Base-by-base conservation (phyloP, 2,888 invertebrate species). In the Ochropleura plecta region DNA sequence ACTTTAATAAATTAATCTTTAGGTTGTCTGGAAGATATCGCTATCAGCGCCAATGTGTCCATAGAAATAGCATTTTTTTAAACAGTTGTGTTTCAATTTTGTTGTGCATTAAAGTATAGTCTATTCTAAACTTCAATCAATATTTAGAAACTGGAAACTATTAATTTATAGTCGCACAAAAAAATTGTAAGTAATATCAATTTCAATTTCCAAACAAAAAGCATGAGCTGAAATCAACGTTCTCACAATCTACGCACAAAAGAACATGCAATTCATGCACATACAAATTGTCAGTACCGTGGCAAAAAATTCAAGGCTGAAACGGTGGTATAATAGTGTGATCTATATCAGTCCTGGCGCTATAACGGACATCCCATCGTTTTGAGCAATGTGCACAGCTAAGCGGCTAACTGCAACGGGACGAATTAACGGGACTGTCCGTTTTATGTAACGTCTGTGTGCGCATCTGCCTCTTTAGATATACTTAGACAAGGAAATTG, bases 301-400 rank as follows among this genome's bases (percentile, higher is more conserved):
- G 53, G 71, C 59, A 81, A 88, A 82, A 81, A 79, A 73, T 40
- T 57, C 85, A 88, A 85, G 87, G 88, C 78, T 77, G 49, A 53
- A 62, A 46, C 73, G 53, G 70, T 76, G 64, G 68, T 73, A 60
- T 78, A 72, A 81, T 78, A 79, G 73, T 81, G 79, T 78, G 86
- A 82, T 88, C 81, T 83, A 73, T 86, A 86, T 86, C 81, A 77
- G 77, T 68, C 73, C 73, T 79, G 66, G 42, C 78, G 64, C 40
- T 72, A 70, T 83, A 88, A 83, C 88, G 88, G 88, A 88, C 81
- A 82, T 86, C 85, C 85, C 82, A 83, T 86, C 79, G 79, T 82
- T 85, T 75, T 74, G 81, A 80, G 84, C 82, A 81, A 78, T 73
- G 76, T 78, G 77, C 77, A 67, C 71, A 59, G 74, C 67, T 75